Base-by-base conservation (phyloP, 2,113 vertebrate species). In the Corythaeola cristata region DNA sequence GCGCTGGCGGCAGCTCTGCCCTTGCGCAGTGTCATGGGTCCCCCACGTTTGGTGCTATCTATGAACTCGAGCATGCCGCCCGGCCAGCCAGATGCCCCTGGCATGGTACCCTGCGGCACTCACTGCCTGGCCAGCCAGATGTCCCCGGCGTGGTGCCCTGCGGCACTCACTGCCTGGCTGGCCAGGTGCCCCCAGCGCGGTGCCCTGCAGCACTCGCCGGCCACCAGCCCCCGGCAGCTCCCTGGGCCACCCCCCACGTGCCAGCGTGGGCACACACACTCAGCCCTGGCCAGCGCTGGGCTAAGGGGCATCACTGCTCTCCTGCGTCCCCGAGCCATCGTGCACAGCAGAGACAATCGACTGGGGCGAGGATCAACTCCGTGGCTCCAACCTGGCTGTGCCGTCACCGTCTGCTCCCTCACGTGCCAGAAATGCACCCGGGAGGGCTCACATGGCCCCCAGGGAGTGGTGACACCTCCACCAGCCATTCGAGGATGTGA, bases 381-480 rank as follows among this genome's bases (percentile, higher is more conserved):
- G 0, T 4, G 2, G n/a, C 6, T 45, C 53, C 77, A 30, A 66
- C 50, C 30, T 45, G 6, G 44, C 62, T 47, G 27, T 44, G 67
- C 39, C n/a, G 21, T 23, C 49, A 2, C 22, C 3, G 0, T 15
- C 67, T 19, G 67, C 30, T 72, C 53, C 58, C 17, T 26, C 37
- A 0, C 6, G 1, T 5, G 1, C 30, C 41, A 30, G 22, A 5
- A 24, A 41, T 0, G 0, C 1, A 1, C 12, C 59, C 2, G 3
- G 59, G 30, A 10, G 17, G 35, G n/a, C 11, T 41, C 0, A 1
- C 2, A 4, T 4, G 41, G 4, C 50, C n/a, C 66, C 60, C 1
- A 13, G n/a, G 32, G 24, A 8, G 15, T 1, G 33, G 14, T 7
- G 75, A 15, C 3, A 27, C 6, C 63, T 5, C 5, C 50, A 19